Conservation (phyloP, 2,113 vertebrate genomes). For the Macquaria australasica region DNA sequence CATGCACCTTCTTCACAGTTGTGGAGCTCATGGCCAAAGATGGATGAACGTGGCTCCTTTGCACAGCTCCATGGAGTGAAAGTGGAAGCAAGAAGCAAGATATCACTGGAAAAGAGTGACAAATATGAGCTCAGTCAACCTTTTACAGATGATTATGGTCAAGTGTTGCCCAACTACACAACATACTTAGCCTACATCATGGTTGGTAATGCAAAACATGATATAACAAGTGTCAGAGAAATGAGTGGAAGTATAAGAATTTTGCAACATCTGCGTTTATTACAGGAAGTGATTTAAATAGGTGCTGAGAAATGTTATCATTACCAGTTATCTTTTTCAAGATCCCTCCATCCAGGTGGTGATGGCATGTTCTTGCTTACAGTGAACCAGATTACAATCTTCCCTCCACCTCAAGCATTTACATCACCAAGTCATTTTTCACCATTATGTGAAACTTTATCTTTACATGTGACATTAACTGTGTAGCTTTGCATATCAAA, state of each 20-base stretch:
- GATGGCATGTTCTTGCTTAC: conserved; percentile 7
- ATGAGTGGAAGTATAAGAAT: neutral
- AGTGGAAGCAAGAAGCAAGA: conserved; percentile 9
- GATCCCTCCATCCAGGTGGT: conserved; percentile 16
- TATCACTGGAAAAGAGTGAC: conserved; percentile 10
- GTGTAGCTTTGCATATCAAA: conserved; percentile 29
- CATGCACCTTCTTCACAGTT: neutral
- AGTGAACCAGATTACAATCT: conserved; percentile 23
- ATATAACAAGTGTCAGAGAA: neutral
- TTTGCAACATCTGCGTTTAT: conserved; percentile 2
- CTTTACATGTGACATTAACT: conserved; percentile 33
- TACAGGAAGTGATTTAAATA: conserved; percentile 12
- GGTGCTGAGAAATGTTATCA: conserved; percentile 10
- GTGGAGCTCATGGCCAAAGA: conserved; percentile 21
- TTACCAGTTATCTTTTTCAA: neutral
- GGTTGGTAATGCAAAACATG: neutral
- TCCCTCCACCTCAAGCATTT: conserved; percentile 16
- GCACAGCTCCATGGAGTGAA: neutral
- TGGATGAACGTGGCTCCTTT: neutral
- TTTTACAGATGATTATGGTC: neutral
- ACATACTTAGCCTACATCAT: neutral
- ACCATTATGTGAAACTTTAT: conserved; percentile 30
- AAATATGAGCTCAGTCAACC: conserved; percentile 19
- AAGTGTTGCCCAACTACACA: neutral
- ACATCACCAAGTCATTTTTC: conserved; percentile 38